phyloP scores from a whole-genome alignment of 2,113 vertebrate species.

The Oostethus manadensis region DNA sequence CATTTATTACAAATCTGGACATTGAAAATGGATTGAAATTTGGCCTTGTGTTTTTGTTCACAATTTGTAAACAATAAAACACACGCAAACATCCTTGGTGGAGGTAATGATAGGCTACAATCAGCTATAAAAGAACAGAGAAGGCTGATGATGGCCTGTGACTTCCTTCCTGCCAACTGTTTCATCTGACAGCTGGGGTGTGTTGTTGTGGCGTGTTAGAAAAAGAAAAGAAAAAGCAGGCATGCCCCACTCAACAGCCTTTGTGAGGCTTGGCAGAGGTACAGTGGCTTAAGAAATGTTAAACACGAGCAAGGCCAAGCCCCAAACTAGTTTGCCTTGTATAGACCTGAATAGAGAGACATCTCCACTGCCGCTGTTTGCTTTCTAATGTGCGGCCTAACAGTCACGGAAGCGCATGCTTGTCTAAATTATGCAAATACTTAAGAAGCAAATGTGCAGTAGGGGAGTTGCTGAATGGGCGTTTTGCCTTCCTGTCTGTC shows the following conservation, averaged over 20 bases:
- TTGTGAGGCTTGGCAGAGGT: conserved; percentile 11
- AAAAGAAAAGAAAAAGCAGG: conserved; percentile 5
- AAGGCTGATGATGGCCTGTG: not conserved
- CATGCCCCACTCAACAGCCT: not conserved
- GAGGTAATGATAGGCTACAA: too few species aligned
- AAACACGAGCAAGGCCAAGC: not conserved
- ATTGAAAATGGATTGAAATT: too few species aligned
- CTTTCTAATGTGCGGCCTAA: conserved; percentile 14
- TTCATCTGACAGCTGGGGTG: conserved; percentile 19
- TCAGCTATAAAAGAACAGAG: too few species aligned
- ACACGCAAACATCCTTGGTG: too few species aligned
- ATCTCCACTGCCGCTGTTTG: conserved; percentile 27
- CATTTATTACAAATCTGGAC: too few species aligned
- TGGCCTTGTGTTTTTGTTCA: too few species aligned
- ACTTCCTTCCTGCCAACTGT: not conserved
- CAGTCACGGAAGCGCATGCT: conserved; percentile 19
- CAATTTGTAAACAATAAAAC: too few species aligned
- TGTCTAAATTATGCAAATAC: conserved; percentile 18
- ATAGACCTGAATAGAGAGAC: conserved; percentile 2
- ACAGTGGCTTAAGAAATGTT: conserved; percentile 9
- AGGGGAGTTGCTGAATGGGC: not conserved
- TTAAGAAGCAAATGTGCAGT: conserved; percentile 12
- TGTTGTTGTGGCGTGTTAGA: conserved; percentile 5
- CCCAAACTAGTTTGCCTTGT: conserved; percentile 14
- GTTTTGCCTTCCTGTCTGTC: not conserved